phyloP scores from a whole-genome alignment of 2,888 invertebrate species.

The Colostygia pectinataria region DNA sequence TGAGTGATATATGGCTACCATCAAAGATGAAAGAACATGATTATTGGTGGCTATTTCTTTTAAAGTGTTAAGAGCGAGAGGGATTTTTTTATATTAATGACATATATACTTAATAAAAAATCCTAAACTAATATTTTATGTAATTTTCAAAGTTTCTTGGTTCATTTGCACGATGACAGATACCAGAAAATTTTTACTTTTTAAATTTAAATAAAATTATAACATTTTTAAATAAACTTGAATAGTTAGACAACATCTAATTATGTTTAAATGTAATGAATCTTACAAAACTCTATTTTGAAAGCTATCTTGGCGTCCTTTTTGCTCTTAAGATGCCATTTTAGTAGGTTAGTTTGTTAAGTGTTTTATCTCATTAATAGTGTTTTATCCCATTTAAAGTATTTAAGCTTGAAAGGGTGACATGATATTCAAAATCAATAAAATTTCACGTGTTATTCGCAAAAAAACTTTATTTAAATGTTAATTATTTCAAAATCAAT shows the following conservation, averaged over 20 bases:
- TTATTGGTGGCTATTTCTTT: neutral
- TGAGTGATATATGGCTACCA: conserved; percentile 5
- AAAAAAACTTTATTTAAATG: too few species aligned
- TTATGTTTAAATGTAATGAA: too few species aligned
- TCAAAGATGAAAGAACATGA: conserved; percentile 1
- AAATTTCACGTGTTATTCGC: neutral
- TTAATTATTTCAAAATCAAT: neutral
- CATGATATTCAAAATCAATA: conserved; percentile 8
- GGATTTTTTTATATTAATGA: neutral
- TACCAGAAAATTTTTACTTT: neutral
- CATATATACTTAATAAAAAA: too few species aligned
- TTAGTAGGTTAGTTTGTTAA: conserved; percentile 13
- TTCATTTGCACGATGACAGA: conserved; percentile 11
- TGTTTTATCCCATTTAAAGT: too few species aligned
- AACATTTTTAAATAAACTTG: too few species aligned
- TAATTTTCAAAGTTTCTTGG: neutral
- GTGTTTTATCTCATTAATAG: conserved; percentile 9
- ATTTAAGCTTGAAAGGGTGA: conserved; percentile 14
- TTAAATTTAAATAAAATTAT: too few species aligned
- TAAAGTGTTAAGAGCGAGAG: neutral
- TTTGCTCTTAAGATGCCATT: conserved; percentile 9
- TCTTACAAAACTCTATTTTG: too few species aligned
- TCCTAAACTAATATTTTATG: neutral
- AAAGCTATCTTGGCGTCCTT: conserved; percentile 10
- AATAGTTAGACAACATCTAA: too few species aligned